These are phyloP conservation scores for Myrmophylax atrothorax DNA, from an alignment of 2,113 vertebrate species.

Conservation along the genomic window DNA sequence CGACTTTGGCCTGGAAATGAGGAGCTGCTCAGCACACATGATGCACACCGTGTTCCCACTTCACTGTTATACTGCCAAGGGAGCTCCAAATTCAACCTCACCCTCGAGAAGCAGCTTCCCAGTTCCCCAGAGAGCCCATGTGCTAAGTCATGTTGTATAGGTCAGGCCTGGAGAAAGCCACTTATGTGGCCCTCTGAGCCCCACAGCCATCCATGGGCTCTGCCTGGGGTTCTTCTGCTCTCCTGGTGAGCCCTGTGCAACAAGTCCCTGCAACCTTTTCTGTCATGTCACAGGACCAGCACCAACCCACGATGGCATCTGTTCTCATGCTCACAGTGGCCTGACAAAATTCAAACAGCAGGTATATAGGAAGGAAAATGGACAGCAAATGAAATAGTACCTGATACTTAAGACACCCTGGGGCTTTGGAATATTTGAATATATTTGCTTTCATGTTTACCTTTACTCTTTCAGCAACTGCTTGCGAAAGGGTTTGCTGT, in stretches of 20 bases:
- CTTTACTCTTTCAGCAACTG: not conserved
- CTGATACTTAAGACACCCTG: not conserved
- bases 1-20: not conserved
- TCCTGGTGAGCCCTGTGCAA: not conserved
- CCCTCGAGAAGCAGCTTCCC: not conserved
- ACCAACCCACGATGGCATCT: not conserved
- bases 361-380: not conserved
- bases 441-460: not conserved
- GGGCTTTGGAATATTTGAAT: not conserved
- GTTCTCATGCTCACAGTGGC: not conserved
- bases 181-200: not conserved
- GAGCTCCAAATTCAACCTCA: not conserved
- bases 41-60: not conserved
- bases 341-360: not conserved
- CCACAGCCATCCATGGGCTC: not conserved
- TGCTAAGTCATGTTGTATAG: not conserved
- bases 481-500: not conserved
- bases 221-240: not conserved
- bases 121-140: not conserved
- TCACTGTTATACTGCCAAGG: not conserved
- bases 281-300: not conserved
- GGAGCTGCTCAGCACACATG: not conserved
- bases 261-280: not conserved
- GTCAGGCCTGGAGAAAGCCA: not conserved
- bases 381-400: not conserved